phyloP scores from a whole-genome alignment of 2,113 vertebrate species.

The Okapia johnstoni region DNA sequence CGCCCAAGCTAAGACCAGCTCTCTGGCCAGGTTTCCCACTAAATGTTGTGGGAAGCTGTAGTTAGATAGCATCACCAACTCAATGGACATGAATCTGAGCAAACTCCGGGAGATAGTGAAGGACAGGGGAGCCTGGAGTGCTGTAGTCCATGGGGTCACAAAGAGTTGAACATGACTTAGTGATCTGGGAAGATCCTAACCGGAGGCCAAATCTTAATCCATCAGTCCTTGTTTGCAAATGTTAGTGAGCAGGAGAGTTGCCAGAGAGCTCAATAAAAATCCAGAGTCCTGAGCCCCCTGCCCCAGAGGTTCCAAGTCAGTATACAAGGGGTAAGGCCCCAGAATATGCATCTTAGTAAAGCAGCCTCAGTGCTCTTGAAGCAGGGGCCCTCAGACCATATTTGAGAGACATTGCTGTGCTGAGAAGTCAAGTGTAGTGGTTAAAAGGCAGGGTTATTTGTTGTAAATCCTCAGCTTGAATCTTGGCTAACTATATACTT shows the following conservation, averaged over 20 bases:
- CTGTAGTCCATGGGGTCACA: neutral
- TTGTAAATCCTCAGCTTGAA: neutral
- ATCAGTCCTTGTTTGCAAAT: neutral
- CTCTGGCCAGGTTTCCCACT: neutral
- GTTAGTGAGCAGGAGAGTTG: neutral
- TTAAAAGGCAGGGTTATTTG: too few relatives aligned
- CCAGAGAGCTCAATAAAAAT: neutral
- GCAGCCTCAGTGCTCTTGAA: neutral
- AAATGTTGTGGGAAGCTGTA: neutral
- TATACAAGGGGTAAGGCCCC: neutral
- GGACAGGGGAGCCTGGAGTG: neutral
- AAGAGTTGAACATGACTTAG: neutral
- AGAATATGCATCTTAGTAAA: neutral
- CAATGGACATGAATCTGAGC: neutral
- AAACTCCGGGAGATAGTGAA: neutral
- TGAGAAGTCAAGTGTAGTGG: neutral
- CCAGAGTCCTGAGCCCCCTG: neutral
- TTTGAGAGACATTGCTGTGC: neutral
- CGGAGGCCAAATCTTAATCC: neutral
- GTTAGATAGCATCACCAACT: neutral
- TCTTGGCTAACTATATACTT: neutral
- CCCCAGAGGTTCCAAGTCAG: neutral
- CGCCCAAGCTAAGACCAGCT: neutral
- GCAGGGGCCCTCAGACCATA: neutral
- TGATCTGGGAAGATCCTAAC: neutral